Conservation (phyloP, 2,888 invertebrate genomes). For the Zele albiditarsus region DNA sequence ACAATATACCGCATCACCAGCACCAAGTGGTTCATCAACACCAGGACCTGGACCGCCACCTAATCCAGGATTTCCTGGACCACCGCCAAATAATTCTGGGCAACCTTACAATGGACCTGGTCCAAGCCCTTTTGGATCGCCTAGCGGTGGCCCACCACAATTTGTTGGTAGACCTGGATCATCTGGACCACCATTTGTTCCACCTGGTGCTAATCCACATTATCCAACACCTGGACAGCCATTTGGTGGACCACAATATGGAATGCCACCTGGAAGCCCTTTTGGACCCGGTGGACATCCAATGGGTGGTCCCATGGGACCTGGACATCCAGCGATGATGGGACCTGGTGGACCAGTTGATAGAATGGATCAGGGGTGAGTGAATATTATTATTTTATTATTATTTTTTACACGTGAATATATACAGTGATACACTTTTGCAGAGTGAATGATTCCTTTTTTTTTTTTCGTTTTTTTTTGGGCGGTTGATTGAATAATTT, state of each 20-base stretch:
- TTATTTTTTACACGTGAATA: constrained; percentile 8
- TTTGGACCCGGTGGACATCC: constrained; percentile 81
- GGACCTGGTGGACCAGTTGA: constrained; percentile 86
- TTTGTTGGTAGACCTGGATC: constrained; percentile 80
- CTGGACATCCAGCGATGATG: constrained; percentile 78
- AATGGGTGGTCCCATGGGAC: constrained; percentile 78
- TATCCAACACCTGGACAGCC: constrained; percentile 78
- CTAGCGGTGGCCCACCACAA: constrained; percentile 78
- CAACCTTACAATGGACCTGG: constrained; percentile 82
- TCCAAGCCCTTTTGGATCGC: constrained; percentile 81
- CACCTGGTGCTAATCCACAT: constrained; percentile 81
- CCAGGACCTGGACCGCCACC: constrained; percentile 83
- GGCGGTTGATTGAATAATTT: no score
- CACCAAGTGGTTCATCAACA: constrained; percentile 87
- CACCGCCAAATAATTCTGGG: constrained; percentile 71
- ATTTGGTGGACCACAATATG: constrained; percentile 80
- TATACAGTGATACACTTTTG: no score
- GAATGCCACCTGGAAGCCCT: constrained; percentile 82
- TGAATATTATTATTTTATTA: constrained; percentile 53
- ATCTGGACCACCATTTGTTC: constrained; percentile 82
- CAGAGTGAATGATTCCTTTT: constrained; percentile 49
- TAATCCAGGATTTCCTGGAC: constrained; percentile 71
- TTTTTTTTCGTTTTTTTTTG: no score
- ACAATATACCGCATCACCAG: constrained; percentile 90
- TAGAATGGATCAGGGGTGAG: constrained; percentile 85